These are phyloP conservation scores for Champsocephalus esox DNA, from an alignment of 2,797 vertebrate genomes.

Conservation along the genomic window DNA sequence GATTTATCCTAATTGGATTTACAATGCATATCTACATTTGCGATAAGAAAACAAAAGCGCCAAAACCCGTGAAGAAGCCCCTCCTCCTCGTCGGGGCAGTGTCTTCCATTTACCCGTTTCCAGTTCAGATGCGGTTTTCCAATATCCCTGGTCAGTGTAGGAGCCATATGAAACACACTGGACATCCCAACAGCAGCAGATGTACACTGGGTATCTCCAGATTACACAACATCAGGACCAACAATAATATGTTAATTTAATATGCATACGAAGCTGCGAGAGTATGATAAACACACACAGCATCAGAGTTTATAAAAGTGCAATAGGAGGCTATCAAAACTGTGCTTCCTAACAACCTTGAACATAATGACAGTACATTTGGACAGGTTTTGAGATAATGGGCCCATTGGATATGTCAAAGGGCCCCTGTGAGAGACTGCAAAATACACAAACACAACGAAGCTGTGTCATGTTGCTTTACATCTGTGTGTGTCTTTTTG, in stretches of 20 bases:
- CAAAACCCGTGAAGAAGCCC: background rate
- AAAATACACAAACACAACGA: too few relatives aligned
- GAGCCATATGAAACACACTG: constrained; percentile 26
- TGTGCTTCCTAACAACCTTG: too few relatives aligned
- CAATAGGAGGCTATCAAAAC: too few relatives aligned
- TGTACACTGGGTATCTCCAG: background rate
- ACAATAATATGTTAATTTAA: background rate
- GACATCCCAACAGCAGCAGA: constrained; percentile 1
- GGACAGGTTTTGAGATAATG: too few relatives aligned
- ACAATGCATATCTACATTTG: too few relatives aligned
- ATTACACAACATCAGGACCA: background rate
- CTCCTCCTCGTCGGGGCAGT: background rate
- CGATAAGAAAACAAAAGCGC: background rate
- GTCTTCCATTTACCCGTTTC: background rate
- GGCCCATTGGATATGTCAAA: too few relatives aligned
- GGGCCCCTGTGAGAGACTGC: too few relatives aligned
- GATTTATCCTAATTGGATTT: too few relatives aligned
- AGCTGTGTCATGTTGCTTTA: background rate
- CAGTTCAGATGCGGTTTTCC: constrained; percentile 23
- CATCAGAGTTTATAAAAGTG: too few relatives aligned
- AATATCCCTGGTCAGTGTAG: constrained; percentile 12
- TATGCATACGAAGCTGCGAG: background rate
- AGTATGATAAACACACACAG: too few relatives aligned
- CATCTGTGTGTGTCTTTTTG: background rate
- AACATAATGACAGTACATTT: too few relatives aligned